Percentiles rank a stretch among this genome's conserved stretches.
These are phyloP conservation scores for Chloroceryle inda DNA, from an alignment of 2,797 vertebrate species.

Conservation along the genomic window DNA sequence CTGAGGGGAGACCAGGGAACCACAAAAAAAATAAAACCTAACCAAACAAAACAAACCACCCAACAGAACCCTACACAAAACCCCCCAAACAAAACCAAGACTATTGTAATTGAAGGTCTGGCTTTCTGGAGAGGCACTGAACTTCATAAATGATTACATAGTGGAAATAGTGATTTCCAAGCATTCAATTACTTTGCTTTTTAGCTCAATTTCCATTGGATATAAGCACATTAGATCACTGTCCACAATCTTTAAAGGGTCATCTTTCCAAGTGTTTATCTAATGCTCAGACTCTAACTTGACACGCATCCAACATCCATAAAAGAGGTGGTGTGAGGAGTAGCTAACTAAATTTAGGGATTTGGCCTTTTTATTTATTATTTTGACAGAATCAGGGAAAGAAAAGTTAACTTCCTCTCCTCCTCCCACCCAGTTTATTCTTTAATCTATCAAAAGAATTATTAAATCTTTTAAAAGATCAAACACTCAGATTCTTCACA, in stretches of 20 bases:
- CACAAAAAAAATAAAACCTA: too few species aligned
- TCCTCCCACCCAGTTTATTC: conserved; percentile 55
- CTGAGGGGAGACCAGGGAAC: too few species aligned
- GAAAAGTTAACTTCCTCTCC: conserved; percentile 66
- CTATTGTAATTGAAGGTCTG: neutral
- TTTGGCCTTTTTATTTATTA: conserved; percentile 63
- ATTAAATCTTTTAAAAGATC: conserved; percentile 79
- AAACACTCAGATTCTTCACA: conserved; percentile 71
- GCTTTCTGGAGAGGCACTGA: neutral
- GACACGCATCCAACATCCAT: neutral
- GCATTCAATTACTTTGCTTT: neutral
- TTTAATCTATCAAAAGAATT: conserved; percentile 79
- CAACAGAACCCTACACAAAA: neutral
- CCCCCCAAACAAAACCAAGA: neutral
- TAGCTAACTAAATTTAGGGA: neutral
- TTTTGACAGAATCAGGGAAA: conserved; percentile 53
- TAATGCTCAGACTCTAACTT: neutral
- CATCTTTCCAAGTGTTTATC: conserved; percentile 19
- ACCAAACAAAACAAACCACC: too few species aligned
- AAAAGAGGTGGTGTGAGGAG: neutral
- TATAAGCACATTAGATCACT: conserved; percentile 9
- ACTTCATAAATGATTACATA: neutral
- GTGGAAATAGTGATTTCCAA: neutral
- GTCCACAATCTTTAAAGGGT: neutral
- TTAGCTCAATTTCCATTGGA: conserved; percentile 36